Evolutionary conservation across 1,140 invertebrate genomes (phyloP).

Genomic region (Ooceraea biroi): DNA sequence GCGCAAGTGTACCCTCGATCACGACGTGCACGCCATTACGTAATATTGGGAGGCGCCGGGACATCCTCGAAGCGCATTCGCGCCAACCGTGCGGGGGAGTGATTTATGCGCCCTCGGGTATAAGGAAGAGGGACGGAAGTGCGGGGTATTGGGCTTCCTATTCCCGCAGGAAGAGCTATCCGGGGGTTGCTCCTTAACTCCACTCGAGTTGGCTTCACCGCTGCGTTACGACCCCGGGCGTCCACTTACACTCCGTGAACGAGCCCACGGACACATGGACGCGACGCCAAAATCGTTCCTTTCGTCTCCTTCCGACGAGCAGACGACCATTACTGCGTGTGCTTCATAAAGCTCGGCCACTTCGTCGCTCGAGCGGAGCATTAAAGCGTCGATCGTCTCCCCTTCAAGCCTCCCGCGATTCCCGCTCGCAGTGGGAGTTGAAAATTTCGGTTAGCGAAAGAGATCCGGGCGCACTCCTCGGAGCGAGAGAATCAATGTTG

Average conservation of each 20-base stretch:
- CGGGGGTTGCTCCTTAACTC: constrained; percentile 74
- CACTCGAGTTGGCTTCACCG: constrained; percentile 75
- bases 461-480: neutral
- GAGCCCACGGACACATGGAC: constrained; percentile 51
- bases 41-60: constrained; percentile 79
- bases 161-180: constrained; percentile 78
- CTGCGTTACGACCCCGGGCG: constrained; percentile 66
- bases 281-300: constrained; percentile 58
- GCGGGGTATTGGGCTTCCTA: constrained; percentile 81
- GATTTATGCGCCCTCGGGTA: constrained; percentile 83
- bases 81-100: constrained; percentile 51
- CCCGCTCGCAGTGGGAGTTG: constrained; percentile 15
- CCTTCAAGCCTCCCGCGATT: constrained; percentile 43
- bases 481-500: constrained; percentile 22
- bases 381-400: constrained; percentile 66
- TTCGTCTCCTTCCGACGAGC: constrained; percentile 6
- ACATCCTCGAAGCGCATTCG: constrained; percentile 68
- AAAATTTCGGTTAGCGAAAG: constrained; percentile 42
- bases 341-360: constrained; percentile 78
- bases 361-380: constrained; percentile 66
- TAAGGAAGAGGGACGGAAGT: constrained; percentile 79
- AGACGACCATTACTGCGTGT: constrained; percentile 70
- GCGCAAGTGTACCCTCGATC: neutral
- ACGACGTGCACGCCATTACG: constrained; percentile 73
- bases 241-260: constrained; percentile 58